Evolutionary conservation across 1,140 invertebrate genomes (phyloP).

Genomic region (Melanaphis sacchari): DNA sequence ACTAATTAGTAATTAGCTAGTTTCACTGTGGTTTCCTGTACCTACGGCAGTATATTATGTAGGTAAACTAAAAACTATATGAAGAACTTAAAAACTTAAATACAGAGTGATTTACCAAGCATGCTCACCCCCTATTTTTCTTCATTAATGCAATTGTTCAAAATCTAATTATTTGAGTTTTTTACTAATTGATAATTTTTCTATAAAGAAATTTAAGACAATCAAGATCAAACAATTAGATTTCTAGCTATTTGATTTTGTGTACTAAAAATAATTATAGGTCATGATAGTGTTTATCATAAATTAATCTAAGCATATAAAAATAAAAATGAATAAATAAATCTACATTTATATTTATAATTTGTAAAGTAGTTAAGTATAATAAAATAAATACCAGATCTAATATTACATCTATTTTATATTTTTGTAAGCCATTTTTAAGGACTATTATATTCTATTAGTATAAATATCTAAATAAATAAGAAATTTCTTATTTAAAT

Average conservation of each 20-base stretch:
- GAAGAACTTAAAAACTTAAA: not conserved
- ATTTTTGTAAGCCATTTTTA: not conserved
- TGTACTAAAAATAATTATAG: no score
- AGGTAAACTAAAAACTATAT: not conserved
- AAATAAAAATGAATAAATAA: not conserved
- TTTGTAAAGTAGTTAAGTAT: not conserved
- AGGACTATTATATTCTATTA: not conserved
- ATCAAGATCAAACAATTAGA: no score
- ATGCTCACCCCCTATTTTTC: not conserved
- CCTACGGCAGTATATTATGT: not conserved
- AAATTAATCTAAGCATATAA: not conserved
- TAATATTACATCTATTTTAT: not conserved
- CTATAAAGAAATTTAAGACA: no score
- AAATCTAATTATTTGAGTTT: no score
- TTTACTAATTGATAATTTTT: no score
- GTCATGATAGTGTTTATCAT: not conserved
- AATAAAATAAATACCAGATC: not conserved
- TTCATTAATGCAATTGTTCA: not conserved
- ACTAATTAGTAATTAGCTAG: constrained; percentile 10
- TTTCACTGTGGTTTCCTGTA: not conserved
- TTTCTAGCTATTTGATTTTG: no score
- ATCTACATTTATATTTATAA: not conserved
- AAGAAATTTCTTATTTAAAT: not conserved
- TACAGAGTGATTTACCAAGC: not conserved
- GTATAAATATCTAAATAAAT: not conserved